Base-by-base conservation (phyloP, 1,140 invertebrate genomes). In the Drosophila santomea region DNA sequence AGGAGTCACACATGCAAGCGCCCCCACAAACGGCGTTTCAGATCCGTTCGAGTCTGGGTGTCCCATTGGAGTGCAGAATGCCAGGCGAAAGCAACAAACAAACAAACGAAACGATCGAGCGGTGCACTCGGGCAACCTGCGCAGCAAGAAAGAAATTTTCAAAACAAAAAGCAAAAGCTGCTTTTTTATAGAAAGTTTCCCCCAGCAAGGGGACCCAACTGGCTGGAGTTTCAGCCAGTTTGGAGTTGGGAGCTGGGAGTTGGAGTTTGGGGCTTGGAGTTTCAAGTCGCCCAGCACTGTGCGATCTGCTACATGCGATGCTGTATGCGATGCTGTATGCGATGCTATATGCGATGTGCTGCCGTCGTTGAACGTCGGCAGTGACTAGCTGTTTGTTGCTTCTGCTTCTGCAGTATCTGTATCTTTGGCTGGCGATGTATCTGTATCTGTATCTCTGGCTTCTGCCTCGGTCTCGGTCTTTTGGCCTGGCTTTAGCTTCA, bases 361-460 rank as follows among this genome's bases (percentile, higher is more conserved):
- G 78, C 82, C 75, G 39, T 72, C 61, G 63, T 78, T 58, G 74
- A 74, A 74, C 82, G 82, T 82, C 83, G 69, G n/a, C 78, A 61
- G 38, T 47, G 60, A 85, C 82, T 85, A 85, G 63, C 47, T 61
- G 55, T 50, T 51, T 36, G 82, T 71, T 81, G 73, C 78, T 81
- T 68, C 78, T 75, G 71, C 67, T 88, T 88, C 76, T 77, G 72
- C 84, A 48, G 64, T 68, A 68, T 66, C 64, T 68, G 64, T 68
- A 68, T 68, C 50, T 52, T 12, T 32, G 12, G 10, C 36, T 51
- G 48, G 57, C 54, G 50, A 45, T 12, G 59, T 64, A 50, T 41
- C 41, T 41, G 25, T 20, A 35, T 67, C 36, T 50, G 28, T 41
- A 25, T 23, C 41, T 66, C 4, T 25, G 10, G 4, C 39, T 4